phyloP scores from a whole-genome alignment of 2,888 invertebrate species.

The Anarsia innoxiella region DNA sequence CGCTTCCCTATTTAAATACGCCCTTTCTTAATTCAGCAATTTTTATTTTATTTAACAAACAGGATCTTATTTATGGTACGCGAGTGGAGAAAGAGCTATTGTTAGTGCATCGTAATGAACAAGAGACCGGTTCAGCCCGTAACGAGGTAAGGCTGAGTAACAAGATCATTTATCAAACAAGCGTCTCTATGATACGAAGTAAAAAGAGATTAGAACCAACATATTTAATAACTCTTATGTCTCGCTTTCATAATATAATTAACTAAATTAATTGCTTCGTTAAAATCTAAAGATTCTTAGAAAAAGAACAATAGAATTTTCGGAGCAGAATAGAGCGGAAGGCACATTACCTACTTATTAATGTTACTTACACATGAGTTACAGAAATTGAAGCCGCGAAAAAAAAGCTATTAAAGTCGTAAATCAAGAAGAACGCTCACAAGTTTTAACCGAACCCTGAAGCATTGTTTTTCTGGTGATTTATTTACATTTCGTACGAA shows the following conservation, averaged over 20 bases:
- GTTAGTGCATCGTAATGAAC: constrained; percentile 39
- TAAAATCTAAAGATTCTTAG: no score
- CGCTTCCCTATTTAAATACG: constrained; percentile 58
- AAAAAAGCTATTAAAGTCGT: no score
- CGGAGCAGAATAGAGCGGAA: no score
- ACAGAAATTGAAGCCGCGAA: no score
- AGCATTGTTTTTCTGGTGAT: constrained; percentile 6
- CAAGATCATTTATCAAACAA: constrained; percentile 20
- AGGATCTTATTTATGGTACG: constrained; percentile 46
- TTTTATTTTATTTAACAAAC: constrained; percentile 30
- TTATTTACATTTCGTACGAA: constrained; percentile 3
- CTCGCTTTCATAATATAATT: background rate
- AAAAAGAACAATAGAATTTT: no score
- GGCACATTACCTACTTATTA: no score
- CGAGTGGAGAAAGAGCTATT: constrained; percentile 27
- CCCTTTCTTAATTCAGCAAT: constrained; percentile 49
- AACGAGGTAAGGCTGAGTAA: constrained; percentile 16
- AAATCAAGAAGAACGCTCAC: background rate
- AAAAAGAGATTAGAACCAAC: background rate
- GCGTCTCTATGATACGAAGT: constrained; percentile 11
- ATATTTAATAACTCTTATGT: background rate
- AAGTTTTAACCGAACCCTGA: background rate
- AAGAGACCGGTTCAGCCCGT: constrained; percentile 29
- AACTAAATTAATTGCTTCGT: no score
- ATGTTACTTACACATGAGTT: no score